Evolutionary conservation across 2,888 invertebrate genomes (phyloP), one percentile per base, ranked within the genome.

Genomic region (Brachyopa scutellaris): DNA sequence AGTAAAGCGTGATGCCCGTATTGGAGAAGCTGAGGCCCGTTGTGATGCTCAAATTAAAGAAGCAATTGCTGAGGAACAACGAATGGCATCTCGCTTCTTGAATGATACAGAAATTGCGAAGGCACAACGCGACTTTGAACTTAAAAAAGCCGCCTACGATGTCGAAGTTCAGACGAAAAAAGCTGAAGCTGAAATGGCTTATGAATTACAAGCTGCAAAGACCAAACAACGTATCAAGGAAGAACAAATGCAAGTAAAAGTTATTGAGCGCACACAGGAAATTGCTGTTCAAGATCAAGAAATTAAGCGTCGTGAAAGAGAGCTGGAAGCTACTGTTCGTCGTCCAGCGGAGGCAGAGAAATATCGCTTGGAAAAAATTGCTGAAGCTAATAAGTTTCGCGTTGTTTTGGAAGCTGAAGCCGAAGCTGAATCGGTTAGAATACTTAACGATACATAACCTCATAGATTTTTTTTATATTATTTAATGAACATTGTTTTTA

Each of bases 91-190:
- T 0, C 94, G 97, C 80, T 97, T 97, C 90, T 91, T 96, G 13
- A 99, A 99, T 91, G 98, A 99, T 89, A 97, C 98, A 0, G 98
- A 99, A 90, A 98, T 99, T 76, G 98, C 99, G 0, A 98, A 99
- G 90, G 97, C 99, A 0, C 96, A 97, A 89, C 92, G 99, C 84
- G 98, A 99, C 91, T 99, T 98, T 89, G 98, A 99, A 91, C 91
- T 99, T 84, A 98, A 99, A 90, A 98, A 99, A 90, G 98, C 99
- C 5, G 96, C 96, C 1, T 99, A 99, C 89, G 99, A 99, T 89
- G 95, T 97, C 85, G 99, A 99, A 92, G 98, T 99, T 40, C 97
- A 98, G 90, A 97, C 98, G 6, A 95, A 90, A 85, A 91, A 90
- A 85, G 97, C 97, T 47, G 97, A 97, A 92, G 97, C 97, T 7